Percentiles rank a stretch among this genome's conserved stretches.
These are phyloP conservation scores for Prunella fulvescens DNA, from an alignment of 2,113 vertebrate genomes.

Conservation along the genomic window DNA sequence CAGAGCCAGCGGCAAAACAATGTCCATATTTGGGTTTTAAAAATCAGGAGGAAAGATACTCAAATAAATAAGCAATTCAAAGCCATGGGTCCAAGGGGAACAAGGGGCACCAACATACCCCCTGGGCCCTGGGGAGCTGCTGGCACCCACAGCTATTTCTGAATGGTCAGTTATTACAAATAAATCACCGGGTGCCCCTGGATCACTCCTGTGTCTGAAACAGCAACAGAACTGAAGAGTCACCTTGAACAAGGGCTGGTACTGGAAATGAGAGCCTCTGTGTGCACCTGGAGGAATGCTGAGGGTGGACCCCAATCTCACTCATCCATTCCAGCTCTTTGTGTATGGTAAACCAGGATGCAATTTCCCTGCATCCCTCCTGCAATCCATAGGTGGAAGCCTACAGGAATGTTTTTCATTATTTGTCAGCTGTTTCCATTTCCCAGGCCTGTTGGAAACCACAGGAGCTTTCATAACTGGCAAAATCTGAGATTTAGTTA, in stretches of 20 bases:
- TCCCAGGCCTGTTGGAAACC: neutral
- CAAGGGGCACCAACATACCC: accelerated
- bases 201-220: neutral
- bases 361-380: neutral
- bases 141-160: accelerated
- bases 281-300: accelerated
- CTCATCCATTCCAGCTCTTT: neutral
- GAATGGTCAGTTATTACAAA: neutral
- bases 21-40: accelerated
- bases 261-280: neutral
- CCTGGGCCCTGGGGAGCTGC: accelerated
- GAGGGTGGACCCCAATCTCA: neutral
- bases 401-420: neutral
- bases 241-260: neutral
- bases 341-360: neutral
- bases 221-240: neutral
- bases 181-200: neutral
- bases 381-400: neutral
- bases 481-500: neutral
- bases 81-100: accelerated
- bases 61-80: neutral
- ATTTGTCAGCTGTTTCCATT: neutral
- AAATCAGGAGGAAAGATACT: neutral
- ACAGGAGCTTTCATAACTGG: neutral
- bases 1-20: neutral